Conservation (phyloP, 2,888 invertebrate species). For the Linhomoeus sp. region DNA sequence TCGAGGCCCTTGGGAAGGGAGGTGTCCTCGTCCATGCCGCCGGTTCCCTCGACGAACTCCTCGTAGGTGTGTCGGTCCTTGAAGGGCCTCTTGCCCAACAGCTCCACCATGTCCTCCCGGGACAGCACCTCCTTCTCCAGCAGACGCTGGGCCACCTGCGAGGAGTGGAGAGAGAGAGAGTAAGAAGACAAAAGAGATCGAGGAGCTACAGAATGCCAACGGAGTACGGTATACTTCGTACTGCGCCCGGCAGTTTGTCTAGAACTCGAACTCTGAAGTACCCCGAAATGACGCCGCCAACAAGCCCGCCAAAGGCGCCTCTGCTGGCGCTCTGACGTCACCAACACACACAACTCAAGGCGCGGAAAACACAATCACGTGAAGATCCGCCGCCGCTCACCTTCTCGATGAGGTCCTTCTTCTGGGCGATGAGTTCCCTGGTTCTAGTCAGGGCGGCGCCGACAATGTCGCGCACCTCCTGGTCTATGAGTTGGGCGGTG, state of each 20-base stretch:
- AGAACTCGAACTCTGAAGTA: too few relatives aligned
- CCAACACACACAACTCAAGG: too few relatives aligned
- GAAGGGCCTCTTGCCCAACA: constrained; percentile 82
- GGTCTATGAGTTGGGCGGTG: constrained; percentile 84
- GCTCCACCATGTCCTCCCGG: constrained; percentile 89
- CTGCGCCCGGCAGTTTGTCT: too few relatives aligned
- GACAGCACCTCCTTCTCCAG: constrained; percentile 81
- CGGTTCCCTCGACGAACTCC: constrained; percentile 88
- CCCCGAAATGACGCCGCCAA: too few relatives aligned
- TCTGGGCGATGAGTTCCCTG: constrained; percentile 48
- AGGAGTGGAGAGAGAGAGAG: not conserved
- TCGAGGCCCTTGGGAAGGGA: constrained; percentile 77
- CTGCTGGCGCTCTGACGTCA: too few relatives aligned
- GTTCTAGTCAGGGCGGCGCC: constrained; percentile 59
- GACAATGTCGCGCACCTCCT: constrained; percentile 60
- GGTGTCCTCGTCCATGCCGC: constrained; percentile 91
- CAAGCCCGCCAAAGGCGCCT: too few relatives aligned
- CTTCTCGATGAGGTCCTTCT: constrained; percentile 68
- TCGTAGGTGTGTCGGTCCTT: constrained; percentile 97
- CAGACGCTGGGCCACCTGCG: constrained; percentile 67
- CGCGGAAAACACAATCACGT: too few relatives aligned
- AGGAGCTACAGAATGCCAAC: too few relatives aligned
- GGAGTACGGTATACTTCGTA: too few relatives aligned
- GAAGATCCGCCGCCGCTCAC: constrained; percentile 29
- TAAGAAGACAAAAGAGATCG: not conserved